phyloP scores from a whole-genome alignment of 2,888 invertebrate species.

The Alentia gelatinosa region DNA sequence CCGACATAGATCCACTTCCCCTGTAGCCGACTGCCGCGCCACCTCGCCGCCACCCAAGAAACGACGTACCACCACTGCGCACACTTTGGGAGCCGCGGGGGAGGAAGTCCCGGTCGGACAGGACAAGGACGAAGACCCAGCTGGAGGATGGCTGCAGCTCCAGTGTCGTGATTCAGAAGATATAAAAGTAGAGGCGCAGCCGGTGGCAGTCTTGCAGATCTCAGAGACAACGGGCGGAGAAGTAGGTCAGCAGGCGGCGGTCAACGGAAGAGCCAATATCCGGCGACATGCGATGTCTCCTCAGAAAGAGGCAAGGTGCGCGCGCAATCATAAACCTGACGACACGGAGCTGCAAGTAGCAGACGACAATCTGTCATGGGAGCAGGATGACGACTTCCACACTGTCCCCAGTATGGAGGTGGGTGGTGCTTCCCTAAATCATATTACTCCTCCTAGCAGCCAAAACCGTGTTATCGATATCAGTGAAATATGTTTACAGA shows the following conservation, averaged over 20 bases:
- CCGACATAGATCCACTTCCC: background rate
- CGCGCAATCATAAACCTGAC: no score
- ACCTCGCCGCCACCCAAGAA: background rate
- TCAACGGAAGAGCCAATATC: background rate
- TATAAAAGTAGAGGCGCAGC: no score
- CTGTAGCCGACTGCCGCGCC: background rate
- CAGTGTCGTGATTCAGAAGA: background rate
- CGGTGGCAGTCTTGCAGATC: background rate
- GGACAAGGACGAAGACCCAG: background rate
- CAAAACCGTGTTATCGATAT: background rate
- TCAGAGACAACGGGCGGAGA: background rate
- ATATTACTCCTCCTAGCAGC: background rate
- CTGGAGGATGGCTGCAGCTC: background rate
- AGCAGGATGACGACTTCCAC: background rate
- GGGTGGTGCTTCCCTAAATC: background rate
- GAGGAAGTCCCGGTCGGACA: background rate
- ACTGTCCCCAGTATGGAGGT: background rate
- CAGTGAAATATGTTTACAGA: background rate
- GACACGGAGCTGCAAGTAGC: no score
- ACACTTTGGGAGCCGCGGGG: background rate
- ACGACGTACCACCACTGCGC: background rate
- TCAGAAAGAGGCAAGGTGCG: no score
- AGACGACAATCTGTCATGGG: background rate
- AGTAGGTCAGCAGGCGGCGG: no score
- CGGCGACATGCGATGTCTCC: background rate